Conservation (phyloP, 2,797 vertebrate species). For the Sparus aurata region DNA sequence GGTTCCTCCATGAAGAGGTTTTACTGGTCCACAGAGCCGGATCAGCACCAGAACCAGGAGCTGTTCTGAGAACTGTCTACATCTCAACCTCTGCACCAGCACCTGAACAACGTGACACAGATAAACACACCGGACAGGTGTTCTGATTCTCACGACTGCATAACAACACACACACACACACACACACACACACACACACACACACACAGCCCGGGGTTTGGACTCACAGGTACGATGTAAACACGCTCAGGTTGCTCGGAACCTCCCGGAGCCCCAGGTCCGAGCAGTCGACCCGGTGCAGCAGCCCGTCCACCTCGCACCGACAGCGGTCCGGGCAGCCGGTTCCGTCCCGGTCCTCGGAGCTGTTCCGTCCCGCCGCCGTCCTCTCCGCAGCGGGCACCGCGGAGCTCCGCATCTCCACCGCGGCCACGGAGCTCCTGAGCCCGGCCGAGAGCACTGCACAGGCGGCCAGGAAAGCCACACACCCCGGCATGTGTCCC, state of each 20-base stretch:
- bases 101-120: slow-evolving; percentile 5
- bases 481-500: slow-evolving; percentile 58
- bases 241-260: slow-evolving; percentile 88
- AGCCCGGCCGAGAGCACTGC: slow-evolving; percentile 38
- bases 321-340: slow-evolving; percentile 86
- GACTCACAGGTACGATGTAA: slow-evolving; percentile 91
- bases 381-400: background rate
- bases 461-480: slow-evolving; percentile 47
- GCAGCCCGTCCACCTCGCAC: slow-evolving; percentile 87
- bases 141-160: slow-evolving; percentile 56
- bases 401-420: slow-evolving; percentile 40
- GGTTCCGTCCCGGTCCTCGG: slow-evolving; percentile 39
- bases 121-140: slow-evolving; percentile 66
- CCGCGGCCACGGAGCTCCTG: slow-evolving; percentile 10
- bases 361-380: slow-evolving; percentile 12
- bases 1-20: too few relatives aligned
- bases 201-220: background rate
- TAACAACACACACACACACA: background rate
- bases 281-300: slow-evolving; percentile 89
- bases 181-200: slow-evolving; percentile 2
- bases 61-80: too few relatives aligned
- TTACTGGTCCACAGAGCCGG: too few relatives aligned
- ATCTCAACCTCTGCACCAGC: background rate
- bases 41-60: too few relatives aligned
- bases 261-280: slow-evolving; percentile 87